phyloP scores from a whole-genome alignment of 1,140 invertebrate species.

The Zelostemma sp. region DNA sequence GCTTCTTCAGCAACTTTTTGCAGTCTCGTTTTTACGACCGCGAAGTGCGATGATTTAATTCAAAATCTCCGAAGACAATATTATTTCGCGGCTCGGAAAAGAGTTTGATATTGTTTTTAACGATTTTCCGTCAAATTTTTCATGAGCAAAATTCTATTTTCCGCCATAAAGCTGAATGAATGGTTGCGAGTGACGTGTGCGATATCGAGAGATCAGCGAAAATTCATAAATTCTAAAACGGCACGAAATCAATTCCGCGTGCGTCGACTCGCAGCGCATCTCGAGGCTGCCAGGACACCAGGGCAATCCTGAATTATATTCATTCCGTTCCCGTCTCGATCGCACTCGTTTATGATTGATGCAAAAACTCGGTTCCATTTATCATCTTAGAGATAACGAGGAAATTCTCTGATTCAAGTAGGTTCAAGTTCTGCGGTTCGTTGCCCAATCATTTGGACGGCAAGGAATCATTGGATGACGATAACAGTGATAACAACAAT shows the following conservation, averaged over 20 bases:
- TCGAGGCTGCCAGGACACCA: constrained; percentile 2
- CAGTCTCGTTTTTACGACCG: neutral
- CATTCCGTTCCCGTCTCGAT: neutral
- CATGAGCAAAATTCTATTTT: too few species aligned
- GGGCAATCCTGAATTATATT: constrained; percentile 4
- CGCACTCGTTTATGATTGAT: neutral
- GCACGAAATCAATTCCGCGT: constrained; percentile 11
- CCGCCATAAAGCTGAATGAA: too few species aligned
- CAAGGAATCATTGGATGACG: constrained; percentile 68
- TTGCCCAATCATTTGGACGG: constrained; percentile 81
- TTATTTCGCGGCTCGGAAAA: neutral
- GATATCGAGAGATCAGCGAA: neutral
- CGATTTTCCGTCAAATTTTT: too few species aligned
- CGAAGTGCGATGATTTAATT: neutral
- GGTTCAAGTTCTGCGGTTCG: constrained; percentile 75
- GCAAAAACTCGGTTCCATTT: neutral
- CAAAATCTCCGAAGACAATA: neutral
- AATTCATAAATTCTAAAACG: constrained; percentile 4
- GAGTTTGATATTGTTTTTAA: neutral
- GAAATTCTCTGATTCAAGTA: constrained; percentile 34
- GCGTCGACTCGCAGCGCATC: neutral
- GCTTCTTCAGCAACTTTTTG: neutral
- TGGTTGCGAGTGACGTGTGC: too few species aligned
- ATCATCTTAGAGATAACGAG: neutral
- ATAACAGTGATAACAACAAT: constrained; percentile 72